Percentiles rank a stretch among this genome's conserved stretches.
Conservation (phyloP, 2,888 invertebrate species). For the Podabrus alpinus region DNA sequence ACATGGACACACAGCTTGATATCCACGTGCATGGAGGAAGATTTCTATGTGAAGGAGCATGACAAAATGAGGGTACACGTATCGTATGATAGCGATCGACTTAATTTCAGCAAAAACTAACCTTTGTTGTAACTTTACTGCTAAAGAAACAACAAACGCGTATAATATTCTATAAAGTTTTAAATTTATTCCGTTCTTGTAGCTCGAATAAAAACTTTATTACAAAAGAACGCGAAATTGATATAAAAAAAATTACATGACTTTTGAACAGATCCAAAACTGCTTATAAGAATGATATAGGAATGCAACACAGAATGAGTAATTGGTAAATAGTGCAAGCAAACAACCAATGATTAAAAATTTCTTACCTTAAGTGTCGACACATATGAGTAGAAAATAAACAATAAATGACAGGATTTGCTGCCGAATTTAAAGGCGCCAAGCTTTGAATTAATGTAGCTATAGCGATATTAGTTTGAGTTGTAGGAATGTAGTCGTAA, state of each 20-base stretch:
- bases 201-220: not conserved
- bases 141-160: not conserved
- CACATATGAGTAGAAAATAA: slow-evolving; percentile 92
- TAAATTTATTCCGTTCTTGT: not conserved
- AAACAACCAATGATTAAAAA: slow-evolving; percentile 3
- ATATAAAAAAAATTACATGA: not conserved
- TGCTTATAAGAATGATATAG: not conserved
- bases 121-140: not conserved
- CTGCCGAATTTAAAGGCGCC: slow-evolving; percentile 91
- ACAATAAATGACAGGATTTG: slow-evolving; percentile 94
- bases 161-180: not conserved
- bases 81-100: not conserved
- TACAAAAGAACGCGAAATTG: not conserved
- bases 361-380: slow-evolving; percentile 75
- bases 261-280: not conserved
- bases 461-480: slow-evolving; percentile 81
- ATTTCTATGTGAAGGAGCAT: slow-evolving; percentile 56
- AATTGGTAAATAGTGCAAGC: slow-evolving; percentile 20
- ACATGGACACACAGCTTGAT: slow-evolving; percentile 58
- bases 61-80: slow-evolving; percentile 13
- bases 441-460: slow-evolving; percentile 93
- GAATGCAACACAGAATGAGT: slow-evolving; percentile 22
- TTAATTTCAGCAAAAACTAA: not conserved
- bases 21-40: slow-evolving; percentile 74
- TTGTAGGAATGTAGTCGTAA: slow-evolving; percentile 80